Evolutionary conservation across 2,113 vertebrate genomes (phyloP).

Genomic region (Lampris incognitus): DNA sequence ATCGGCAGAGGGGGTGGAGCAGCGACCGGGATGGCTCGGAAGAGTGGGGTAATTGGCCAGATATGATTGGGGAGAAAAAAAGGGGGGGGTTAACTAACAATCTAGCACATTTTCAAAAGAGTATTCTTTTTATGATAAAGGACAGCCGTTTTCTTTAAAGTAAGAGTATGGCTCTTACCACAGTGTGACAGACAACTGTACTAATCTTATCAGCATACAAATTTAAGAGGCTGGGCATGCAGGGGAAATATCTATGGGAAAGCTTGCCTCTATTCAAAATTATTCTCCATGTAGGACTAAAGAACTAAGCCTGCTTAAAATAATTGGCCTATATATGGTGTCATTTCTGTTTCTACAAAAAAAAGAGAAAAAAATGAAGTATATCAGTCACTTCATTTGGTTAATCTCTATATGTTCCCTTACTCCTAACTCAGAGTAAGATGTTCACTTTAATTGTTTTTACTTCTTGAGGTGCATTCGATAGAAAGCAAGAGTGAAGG

Average conservation of each 20-base stretch:
- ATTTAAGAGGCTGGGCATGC: conserved; percentile 58
- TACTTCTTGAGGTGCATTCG: conserved; percentile 42
- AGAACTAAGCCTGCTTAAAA: conserved; percentile 69
- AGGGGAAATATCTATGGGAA: conserved; percentile 55
- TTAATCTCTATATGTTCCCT: conserved; percentile 37
- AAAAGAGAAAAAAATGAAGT: conserved; percentile 71
- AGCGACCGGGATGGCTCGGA: too few relatives aligned
- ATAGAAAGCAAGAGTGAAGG: conserved; percentile 54
- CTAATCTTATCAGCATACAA: conserved; percentile 26
- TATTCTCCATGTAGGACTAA: conserved; percentile 2
- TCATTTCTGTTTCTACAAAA: conserved; percentile 59
- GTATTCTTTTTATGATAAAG: conserved; percentile 26
- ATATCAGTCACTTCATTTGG: conserved; percentile 64
- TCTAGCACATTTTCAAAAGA: conserved; percentile 1
- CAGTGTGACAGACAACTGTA: conserved; percentile 8
- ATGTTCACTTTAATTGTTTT: conserved; percentile 47
- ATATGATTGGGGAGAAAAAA: too few relatives aligned
- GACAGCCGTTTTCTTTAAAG: conserved; percentile 45
- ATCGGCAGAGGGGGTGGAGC: too few relatives aligned
- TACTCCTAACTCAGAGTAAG: conserved; percentile 24
- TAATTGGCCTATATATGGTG: conserved; percentile 76
- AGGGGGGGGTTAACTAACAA: neutral
- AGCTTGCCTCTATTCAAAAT: conserved; percentile 58
- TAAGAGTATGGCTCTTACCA: conserved; percentile 25
- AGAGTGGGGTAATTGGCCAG: too few relatives aligned